Evolutionary conservation across 2,797 vertebrate species (phyloP).

Genomic region (Aplochiton taeniatus): DNA sequence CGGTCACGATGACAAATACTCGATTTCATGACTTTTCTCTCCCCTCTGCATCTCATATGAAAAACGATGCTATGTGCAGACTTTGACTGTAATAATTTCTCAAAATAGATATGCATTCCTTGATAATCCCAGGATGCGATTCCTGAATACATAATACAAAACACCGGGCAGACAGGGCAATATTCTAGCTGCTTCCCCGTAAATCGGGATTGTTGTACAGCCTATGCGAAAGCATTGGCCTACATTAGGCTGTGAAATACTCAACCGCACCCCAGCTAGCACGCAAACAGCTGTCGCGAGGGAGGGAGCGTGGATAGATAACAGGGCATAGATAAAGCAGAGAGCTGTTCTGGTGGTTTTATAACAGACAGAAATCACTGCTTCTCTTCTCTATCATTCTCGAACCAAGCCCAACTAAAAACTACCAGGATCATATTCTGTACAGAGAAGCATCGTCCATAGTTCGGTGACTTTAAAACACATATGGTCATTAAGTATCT

Average conservation of each 20-base stretch:
- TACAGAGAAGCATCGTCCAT: too few relatives aligned
- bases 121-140: too few relatives aligned
- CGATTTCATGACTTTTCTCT: not conserved
- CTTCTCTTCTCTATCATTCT: not conserved
- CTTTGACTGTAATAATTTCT: too few relatives aligned
- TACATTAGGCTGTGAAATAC: slow-evolving; percentile 65
- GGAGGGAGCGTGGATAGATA: slow-evolving; percentile 56
- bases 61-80: too few relatives aligned
- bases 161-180: not conserved
- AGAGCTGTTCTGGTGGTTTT: not conserved
- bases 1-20: slow-evolving; percentile 18
- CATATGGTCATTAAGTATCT: too few relatives aligned
- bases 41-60: too few relatives aligned
- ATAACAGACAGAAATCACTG: not conserved
- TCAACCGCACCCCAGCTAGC: slow-evolving; percentile 73
- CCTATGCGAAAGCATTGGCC: slow-evolving; percentile 64
- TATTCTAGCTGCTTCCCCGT: not conserved
- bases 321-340: not conserved
- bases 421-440: too few relatives aligned
- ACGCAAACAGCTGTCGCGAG: slow-evolving; percentile 62
- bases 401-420: too few relatives aligned
- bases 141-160: too few relatives aligned
- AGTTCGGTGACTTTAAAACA: too few relatives aligned
- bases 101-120: too few relatives aligned
- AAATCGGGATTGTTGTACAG: not conserved